Base-by-base conservation (phyloP, 2,113 vertebrate genomes). In the Corythoichthys intestinalis region DNA sequence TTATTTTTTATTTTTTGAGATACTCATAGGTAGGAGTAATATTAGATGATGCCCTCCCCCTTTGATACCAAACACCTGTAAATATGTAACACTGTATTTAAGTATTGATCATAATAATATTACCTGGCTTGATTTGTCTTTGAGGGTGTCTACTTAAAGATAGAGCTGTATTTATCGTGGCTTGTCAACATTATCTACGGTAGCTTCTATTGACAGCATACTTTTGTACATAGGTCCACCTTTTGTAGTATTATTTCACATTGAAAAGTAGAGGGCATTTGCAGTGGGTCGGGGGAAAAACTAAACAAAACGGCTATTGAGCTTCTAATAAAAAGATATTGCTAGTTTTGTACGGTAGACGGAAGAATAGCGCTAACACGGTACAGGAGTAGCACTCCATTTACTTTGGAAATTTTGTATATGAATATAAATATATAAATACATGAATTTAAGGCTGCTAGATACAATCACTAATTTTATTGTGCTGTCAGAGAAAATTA, bases 221-320 rank as follows among this genome's bases (percentile, higher is more conserved):
- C 7, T n/a, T 66, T 75, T 97, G 94, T 97, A 96, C 91, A 97
- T 95, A 97, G 90, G 88, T 94, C 93, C 61, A 95, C 94, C 92
- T 94, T 93, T 90, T 93, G 41, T 66, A 95, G 91, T 96, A 96
- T 95, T 98, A 95, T 97, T 97, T 98, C 96, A 98, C 95, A 96
- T 95, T 97, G 95, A 97, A 98, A 96, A 96, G 92, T 94, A 83
- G 89, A 94, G 88, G 93, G 92, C 89, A 93, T 93, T 84, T 76
- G 83, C 82, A 86, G 87, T 88, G 92, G 92, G 34, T 58, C 34
- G 11, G 34, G 13, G 11, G 54, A 20, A 10, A 56, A 58, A 58
- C 56, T 14, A 58, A 50, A 50, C 48, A 50, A 92, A 89, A 92
- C 90, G 92, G 93, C 88, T 94, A 83, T 92, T 90, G 91, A 94